Evolutionary conservation across 1,140 invertebrate genomes (phyloP), one percentile per base, ranked within the genome.

Genomic region (Lysiphlebus fabarum): DNA sequence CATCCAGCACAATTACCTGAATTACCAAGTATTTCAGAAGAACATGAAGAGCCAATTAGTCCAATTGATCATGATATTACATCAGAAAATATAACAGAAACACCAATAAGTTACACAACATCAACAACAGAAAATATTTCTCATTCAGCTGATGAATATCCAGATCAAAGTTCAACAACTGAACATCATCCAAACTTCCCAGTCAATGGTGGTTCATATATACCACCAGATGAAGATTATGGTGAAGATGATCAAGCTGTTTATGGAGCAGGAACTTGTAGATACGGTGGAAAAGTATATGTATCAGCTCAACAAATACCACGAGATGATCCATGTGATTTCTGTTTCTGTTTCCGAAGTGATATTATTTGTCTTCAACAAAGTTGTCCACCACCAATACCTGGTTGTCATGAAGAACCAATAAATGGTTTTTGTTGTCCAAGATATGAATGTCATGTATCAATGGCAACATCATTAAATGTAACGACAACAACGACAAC

Each of bases 341-440:
- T 96, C 82, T 96, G 94, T 78, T 96, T 96, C 87, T 96, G 94
- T 82, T 96, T 96, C 83, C 85, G 93, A 77, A 93, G 92, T 72
- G 94, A 96, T 71, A 95, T 96, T 63, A 96, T 96, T 65, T 96
- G 94, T 68, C 79, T 96, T 44, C 93, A 96, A 78, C 94, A 96
- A 74, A 93, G 91, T 69, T 96, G 94, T 79, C 94, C 94, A 53
- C 93, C 93, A 36, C 94, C 94, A 48, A 94, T 95, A 65, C 85
- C 88, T 43, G 89, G 89, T 37, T 96, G 94, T 70, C 89, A 90
- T 71, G 90, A 95, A 75, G 93, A 95, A 79, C 87, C 90, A 6
- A 96, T 96, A 66, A 84, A 85, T 71, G 93, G 93, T 50, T 96
- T 95, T 84, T 96, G 94, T 75, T 96, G 94, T 82, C 94, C 94